Evolutionary conservation across 2,113 vertebrate genomes (phyloP).

Genomic region (Isichthys henryi): DNA sequence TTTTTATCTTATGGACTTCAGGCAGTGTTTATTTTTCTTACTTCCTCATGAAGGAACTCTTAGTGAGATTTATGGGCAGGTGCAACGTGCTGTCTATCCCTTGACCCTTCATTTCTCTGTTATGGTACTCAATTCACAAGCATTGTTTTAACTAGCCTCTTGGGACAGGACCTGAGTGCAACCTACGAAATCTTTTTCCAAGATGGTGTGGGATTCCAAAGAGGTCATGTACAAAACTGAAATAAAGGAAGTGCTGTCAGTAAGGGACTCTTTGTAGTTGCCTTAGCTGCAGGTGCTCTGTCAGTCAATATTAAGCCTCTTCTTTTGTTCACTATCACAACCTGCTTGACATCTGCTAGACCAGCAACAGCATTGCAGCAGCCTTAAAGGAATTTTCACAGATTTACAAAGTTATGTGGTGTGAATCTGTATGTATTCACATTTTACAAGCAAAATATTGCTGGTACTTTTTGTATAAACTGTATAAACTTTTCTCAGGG

Average conservation of each 20-base stretch:
- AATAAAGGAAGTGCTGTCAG: slow-evolving; percentile 61
- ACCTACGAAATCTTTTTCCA: slow-evolving; percentile 61
- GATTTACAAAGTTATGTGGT: neutral
- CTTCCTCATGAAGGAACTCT: slow-evolving; percentile 48
- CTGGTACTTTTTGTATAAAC: neutral
- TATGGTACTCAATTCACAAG: slow-evolving; percentile 45
- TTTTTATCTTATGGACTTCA: slow-evolving; percentile 30
- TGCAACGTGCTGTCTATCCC: slow-evolving; percentile 43
- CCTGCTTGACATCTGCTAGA: slow-evolving; percentile 63
- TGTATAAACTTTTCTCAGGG: neutral
- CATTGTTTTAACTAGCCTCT: slow-evolving; percentile 45
- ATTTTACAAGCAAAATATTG: neutral
- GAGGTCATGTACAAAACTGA: slow-evolving; percentile 57
- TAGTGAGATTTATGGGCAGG: slow-evolving; percentile 57
- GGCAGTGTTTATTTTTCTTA: slow-evolving; percentile 47
- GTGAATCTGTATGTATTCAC: neutral
- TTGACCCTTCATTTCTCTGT: slow-evolving; percentile 38
- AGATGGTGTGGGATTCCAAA: slow-evolving; percentile 50
- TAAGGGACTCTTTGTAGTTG: slow-evolving; percentile 66
- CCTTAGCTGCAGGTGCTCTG: slow-evolving; percentile 72
- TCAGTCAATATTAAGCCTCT: slow-evolving; percentile 61
- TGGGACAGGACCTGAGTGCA: slow-evolving; percentile 43
- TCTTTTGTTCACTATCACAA: slow-evolving; percentile 56
- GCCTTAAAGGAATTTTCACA: slow-evolving; percentile 17
- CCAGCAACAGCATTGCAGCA: slow-evolving; percentile 30